Conservation (phyloP, 2,888 invertebrate species). For the Leptopilina myrica region DNA sequence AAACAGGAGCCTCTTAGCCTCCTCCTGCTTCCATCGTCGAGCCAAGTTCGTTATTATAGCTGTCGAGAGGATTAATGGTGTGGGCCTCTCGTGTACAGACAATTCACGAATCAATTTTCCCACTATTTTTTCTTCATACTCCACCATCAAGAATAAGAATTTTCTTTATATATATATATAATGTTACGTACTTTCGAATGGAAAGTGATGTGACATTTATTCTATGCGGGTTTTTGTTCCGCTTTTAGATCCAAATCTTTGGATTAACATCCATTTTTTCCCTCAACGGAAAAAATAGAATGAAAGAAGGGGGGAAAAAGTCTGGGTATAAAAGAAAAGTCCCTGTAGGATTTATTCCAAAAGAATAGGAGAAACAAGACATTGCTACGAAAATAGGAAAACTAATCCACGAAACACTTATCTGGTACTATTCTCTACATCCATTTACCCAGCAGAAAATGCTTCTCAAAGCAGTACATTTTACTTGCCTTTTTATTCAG, state of each 20-base stretch:
- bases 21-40: conserved; percentile 6
- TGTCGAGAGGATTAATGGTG: conserved; percentile 39
- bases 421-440: conserved; percentile 38
- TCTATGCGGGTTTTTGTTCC: conserved; percentile 57
- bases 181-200: conserved; percentile 16
- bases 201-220: conserved; percentile 21
- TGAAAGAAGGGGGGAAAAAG: conserved; percentile 13
- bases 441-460: conserved; percentile 26
- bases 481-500: conserved; percentile 27
- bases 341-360: conserved; percentile 63
- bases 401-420: conserved; percentile 40
- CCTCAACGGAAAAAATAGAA: no score
- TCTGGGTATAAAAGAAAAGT: conserved; percentile 48
- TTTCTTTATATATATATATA: not conserved
- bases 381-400: conserved; percentile 35
- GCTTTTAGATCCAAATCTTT: conserved; percentile 61
- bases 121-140: not conserved
- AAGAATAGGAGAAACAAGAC: conserved; percentile 54
- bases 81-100: conserved; percentile 43
- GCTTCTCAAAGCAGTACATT: conserved; percentile 26
- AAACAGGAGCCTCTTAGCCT: conserved; percentile 37
- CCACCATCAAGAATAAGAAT: not conserved
- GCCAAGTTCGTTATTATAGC: conserved; percentile 40
- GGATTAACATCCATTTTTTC: conserved; percentile 70
- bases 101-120: conserved; percentile 53